Evolutionary conservation across 2,888 invertebrate genomes (phyloP), one percentile per base, ranked within the genome.

Genomic region (Trichopoda pennipes): DNA sequence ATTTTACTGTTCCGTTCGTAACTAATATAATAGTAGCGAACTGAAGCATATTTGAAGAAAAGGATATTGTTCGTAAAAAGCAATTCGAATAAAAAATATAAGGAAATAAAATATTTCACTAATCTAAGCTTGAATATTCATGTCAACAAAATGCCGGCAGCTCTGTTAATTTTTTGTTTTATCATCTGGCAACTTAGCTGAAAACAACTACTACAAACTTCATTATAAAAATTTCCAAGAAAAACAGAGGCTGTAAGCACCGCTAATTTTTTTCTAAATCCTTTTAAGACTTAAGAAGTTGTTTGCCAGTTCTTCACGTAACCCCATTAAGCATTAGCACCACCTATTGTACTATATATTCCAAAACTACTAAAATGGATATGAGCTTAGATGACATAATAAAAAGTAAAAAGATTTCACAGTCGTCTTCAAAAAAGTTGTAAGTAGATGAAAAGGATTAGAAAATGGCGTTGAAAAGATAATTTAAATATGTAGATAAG

Each of bases 371-470:
- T n/a, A 82, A 58, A 56, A 88, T 88, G 88, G 88, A 89, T 84
- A 85, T 89, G 85, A 88, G 88, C 55, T 81, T 89, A 56, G 89
- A 89, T 84, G 89, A 89, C 79, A 88, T 89, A 61, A 89, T 89
- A 60, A 87, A 85, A 82, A 88, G 82, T 44, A 89, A 88, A 78
- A 86, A 84, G 66, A 86, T 85, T 38, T 80, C 66, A 14, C 74
- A 74, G 19, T 76, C 60, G 10, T 72, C 81, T 2, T 72, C 80
- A 1, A 85, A 81, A 69, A 85, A 84, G 74, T 84, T 82, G 86
- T 86, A 85, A 85, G 85, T 77, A 32, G 1, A 51, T 7, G 12
- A 32, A 3, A 51, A 23, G 14, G 55, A 47, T 51, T 55, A 64
- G 35, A 83, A 83, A 73, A 83, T 80, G 83, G 79, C 75, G 70